Percentiles rank a stretch among this genome's conserved stretches.
phyloP scores from a whole-genome alignment of 64 coral and sea anemone genomes.

The Montipora cactus region DNA sequence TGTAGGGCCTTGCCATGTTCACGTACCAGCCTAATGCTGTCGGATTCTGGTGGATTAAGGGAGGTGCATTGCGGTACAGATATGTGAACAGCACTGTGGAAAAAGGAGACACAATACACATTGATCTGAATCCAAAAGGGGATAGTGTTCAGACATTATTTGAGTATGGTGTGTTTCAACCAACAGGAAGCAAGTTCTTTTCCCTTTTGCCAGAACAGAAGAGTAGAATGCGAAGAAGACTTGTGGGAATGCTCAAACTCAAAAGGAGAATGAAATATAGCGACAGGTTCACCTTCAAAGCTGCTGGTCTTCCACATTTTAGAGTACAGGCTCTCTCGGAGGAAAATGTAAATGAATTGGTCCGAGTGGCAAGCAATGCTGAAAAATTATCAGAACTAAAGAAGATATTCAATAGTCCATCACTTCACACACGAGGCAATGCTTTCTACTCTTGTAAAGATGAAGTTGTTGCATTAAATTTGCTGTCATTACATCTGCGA shows the following conservation, averaged over 20 bases:
- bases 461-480: conserved; percentile 75
- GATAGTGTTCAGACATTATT: conserved; percentile 61
- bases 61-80: conserved; percentile 39
- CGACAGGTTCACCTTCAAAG: conserved; percentile 63
- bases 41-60: conserved; percentile 63
- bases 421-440: conserved; percentile 34
- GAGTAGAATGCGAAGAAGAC: conserved; percentile 45
- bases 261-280: conserved; percentile 38
- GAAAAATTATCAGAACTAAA: conserved; percentile 36
- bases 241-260: conserved; percentile 47
- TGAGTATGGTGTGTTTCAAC: conserved; percentile 60
- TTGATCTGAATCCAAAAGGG: conserved; percentile 54
- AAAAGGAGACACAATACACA: conserved; percentile 50
- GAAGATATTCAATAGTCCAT: conserved; percentile 48
- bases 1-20: conserved; percentile 52
- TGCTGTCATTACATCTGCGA: conserved; percentile 54
- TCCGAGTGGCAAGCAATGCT: conserved; percentile 26
- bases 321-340: conserved; percentile 60
- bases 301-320: conserved; percentile 55
- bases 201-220: conserved; percentile 36
- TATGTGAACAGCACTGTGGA: conserved; percentile 52
- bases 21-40: conserved; percentile 19
- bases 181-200: conserved; percentile 67
- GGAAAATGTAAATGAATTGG: conserved; percentile 22
- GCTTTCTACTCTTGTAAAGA: conserved; percentile 66